Percentiles rank a stretch among this genome's conserved stretches.
These are phyloP conservation scores for Eudorcas thomsonii DNA, from an alignment of 2,113 vertebrate species.

Conservation along the genomic window DNA sequence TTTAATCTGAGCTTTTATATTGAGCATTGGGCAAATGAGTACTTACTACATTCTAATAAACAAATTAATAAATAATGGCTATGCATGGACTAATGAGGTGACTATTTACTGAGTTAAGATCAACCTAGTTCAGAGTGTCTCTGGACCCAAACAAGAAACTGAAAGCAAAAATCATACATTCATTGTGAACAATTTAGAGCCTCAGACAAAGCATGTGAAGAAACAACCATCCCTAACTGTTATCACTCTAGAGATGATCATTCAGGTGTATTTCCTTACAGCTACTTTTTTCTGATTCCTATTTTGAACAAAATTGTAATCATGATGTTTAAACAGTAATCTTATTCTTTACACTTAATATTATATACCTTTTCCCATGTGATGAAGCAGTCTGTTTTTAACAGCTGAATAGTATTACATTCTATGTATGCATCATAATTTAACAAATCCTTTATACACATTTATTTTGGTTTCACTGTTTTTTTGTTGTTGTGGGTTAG, in stretches of 20 bases:
- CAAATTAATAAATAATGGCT: background rate
- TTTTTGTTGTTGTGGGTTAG: background rate
- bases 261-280: background rate
- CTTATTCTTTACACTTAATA: background rate
- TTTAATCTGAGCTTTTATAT: background rate
- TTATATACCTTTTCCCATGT: background rate
- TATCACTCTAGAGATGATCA: background rate
- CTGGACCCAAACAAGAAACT: background rate
- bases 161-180: background rate
- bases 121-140: background rate
- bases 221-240: background rate
- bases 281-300: background rate
- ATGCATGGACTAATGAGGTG: background rate
- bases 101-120: background rate
- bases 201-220: background rate
- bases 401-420: background rate
- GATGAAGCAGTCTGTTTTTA: background rate
- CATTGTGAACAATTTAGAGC: background rate
- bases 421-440: background rate
- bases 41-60: background rate
- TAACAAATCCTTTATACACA: background rate
- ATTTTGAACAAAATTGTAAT: background rate
- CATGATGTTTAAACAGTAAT: background rate
- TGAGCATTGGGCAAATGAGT: background rate
- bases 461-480: background rate